These are phyloP conservation scores for Rotaria magnacalcarata DNA, from an alignment of 2,888 invertebrate species.

Conservation along the genomic window DNA sequence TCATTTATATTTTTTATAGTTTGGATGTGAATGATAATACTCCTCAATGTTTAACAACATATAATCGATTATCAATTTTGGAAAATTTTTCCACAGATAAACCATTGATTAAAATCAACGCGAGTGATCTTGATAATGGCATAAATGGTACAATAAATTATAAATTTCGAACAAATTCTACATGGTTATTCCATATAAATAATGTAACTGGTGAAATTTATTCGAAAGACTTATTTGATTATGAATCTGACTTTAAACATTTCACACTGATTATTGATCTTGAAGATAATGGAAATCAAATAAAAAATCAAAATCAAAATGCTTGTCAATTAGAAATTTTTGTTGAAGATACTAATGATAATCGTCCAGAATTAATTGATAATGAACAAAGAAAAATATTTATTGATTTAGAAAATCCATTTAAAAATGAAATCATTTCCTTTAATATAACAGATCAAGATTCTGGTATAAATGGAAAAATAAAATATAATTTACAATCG, in stretches of 20 bases:
- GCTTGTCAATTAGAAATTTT: not conserved
- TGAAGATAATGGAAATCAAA: not conserved
- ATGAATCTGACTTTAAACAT: not conserved
- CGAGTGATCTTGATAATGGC: not conserved
- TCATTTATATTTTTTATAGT: not conserved
- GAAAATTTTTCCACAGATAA: not conserved
- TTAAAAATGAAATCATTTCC: not conserved
- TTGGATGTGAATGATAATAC: conserved; percentile 1
- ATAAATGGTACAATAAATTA: conserved; percentile 12
- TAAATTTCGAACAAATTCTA: not conserved
- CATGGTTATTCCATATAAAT: not conserved
- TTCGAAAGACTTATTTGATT: not conserved
- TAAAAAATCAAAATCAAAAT: not conserved
- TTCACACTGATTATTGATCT: not conserved
- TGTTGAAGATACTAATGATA: not conserved
- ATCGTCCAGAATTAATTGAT: not conserved
- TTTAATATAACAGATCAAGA: not conserved
- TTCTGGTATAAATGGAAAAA: not conserved
- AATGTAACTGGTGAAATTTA: not conserved
- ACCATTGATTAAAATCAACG: not conserved
- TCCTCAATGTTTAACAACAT: not conserved
- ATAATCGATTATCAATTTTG: not conserved
- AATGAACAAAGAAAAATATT: not conserved
- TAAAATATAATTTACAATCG: not conserved
- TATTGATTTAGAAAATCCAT: not conserved